A percentile compares a stretch with the other conserved stretches of the same genome.
Evolutionary conservation across 2,113 vertebrate genomes (phyloP).

Genomic region (Riparia riparia): DNA sequence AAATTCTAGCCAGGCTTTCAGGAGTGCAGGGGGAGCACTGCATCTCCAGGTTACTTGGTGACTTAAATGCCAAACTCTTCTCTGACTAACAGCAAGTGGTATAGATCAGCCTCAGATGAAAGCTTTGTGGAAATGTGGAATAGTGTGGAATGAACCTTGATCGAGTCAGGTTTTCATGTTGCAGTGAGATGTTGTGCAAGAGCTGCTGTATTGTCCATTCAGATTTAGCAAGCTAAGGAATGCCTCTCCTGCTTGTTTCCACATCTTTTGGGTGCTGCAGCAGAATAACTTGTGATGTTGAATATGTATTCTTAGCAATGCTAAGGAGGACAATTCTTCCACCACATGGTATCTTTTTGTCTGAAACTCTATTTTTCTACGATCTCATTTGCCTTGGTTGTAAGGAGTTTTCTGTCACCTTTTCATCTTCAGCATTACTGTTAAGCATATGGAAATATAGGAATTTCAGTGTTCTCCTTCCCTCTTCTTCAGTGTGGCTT

Average conservation of each 20-base stretch:
- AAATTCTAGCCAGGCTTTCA: background rate
- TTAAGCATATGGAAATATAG: background rate
- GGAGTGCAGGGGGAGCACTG: background rate
- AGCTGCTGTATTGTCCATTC: background rate
- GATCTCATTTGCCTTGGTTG: background rate
- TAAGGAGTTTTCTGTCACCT: background rate
- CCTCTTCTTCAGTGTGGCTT: background rate
- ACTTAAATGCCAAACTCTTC: background rate
- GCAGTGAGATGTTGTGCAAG: background rate
- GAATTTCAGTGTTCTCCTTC: background rate
- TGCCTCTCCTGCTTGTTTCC: background rate
- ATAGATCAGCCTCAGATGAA: background rate
- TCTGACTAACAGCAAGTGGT: background rate
- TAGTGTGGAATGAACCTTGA: background rate
- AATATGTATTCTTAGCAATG: rapidly evolving
- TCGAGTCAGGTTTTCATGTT: background rate
- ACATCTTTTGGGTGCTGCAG: background rate
- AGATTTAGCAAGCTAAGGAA: background rate
- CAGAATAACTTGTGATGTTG: background rate
- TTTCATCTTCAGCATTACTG: background rate
- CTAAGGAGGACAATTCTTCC: background rate
- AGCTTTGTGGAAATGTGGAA: background rate
- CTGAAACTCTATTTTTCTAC: background rate
- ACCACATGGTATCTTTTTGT: background rate
- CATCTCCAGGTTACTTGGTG: background rate